Conservation (phyloP, 2,797 vertebrate species). For the Dendrocincla tyrannina region DNA sequence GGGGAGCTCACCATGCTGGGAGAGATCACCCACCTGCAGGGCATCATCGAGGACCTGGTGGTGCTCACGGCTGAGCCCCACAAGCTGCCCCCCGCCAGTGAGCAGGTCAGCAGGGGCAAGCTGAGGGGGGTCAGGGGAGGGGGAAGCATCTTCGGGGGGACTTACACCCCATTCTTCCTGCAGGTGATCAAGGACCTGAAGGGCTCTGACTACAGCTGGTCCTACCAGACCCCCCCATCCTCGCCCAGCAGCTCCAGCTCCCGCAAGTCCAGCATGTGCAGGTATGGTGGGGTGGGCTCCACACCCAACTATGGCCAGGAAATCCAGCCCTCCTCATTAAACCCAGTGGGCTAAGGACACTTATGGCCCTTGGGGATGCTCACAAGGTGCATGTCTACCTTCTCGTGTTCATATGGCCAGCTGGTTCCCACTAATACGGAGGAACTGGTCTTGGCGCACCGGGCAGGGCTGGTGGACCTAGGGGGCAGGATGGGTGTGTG, state of each 20-base stretch:
- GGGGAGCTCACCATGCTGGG: slow-evolving; percentile 97
- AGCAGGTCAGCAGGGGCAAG: slow-evolving; percentile 82
- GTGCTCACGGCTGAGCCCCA: slow-evolving; percentile 92
- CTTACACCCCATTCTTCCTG: neutral
- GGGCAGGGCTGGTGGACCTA: neutral
- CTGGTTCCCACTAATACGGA: neutral
- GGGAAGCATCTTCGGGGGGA: neutral
- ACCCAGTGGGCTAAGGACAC: neutral
- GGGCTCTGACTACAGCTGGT: slow-evolving; percentile 96
- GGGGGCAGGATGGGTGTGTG: neutral
- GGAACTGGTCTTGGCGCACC: fast-evolving
- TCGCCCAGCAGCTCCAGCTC: slow-evolving; percentile 94
- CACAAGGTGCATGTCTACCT: neutral
- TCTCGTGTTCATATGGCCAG: neutral
- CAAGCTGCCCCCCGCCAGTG: slow-evolving; percentile 94
- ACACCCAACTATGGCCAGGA: neutral
- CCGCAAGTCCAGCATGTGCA: slow-evolving; percentile 98
- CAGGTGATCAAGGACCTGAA: slow-evolving; percentile 98
- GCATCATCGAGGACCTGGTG: slow-evolving; percentile 94
- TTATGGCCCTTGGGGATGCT: neutral
- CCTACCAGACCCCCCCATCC: slow-evolving; percentile 94
- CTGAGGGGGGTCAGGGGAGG: fast-evolving
- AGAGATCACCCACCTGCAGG: slow-evolving; percentile 95
- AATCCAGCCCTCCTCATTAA: neutral
- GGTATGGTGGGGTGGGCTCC: slow-evolving; percentile 61